These are phyloP conservation scores for Enteromius trimaculatus DNA, from an alignment of 2,797 vertebrate species.

Conservation along the genomic window DNA sequence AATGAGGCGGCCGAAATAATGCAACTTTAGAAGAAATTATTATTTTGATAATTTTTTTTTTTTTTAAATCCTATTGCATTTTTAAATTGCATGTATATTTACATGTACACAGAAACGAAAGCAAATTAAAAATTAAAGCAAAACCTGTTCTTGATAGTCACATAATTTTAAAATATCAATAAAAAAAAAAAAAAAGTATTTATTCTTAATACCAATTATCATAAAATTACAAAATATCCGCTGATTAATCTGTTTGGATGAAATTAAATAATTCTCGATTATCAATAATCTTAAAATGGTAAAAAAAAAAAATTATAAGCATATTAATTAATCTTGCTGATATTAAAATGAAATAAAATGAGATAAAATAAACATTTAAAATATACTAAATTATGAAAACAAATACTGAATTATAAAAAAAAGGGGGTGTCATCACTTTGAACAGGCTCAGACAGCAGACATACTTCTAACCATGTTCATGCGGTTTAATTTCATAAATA, in stretches of 20 bases:
- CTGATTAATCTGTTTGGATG: not conserved
- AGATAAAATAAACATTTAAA: not conserved
- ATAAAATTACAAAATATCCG: not conserved
- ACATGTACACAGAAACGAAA: not conserved
- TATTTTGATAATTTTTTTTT: not conserved
- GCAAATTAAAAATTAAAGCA: not conserved
- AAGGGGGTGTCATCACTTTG: no score
- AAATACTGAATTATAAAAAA: not conserved
- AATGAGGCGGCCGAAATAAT: not conserved
- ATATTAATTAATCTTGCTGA: not conserved
- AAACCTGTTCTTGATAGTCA: not conserved
- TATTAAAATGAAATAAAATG: not conserved
- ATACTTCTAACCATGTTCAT: conserved; percentile 5
- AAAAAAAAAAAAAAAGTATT: not conserved
- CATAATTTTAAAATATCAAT: not conserved
- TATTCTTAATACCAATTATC: not conserved
- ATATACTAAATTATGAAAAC: not conserved
- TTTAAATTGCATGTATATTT: not conserved
- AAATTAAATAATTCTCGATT: not conserved
- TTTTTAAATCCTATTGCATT: not conserved
- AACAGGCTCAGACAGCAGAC: not conserved
- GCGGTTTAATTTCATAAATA: conserved; percentile 5
- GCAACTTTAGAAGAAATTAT: not conserved
- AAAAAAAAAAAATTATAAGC: not conserved
- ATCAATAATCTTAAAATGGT: not conserved